Evolutionary conservation across 2,888 invertebrate species (phyloP), one percentile per base, ranked within the genome.

Genomic region (Troides oblongomaculatus): DNA sequence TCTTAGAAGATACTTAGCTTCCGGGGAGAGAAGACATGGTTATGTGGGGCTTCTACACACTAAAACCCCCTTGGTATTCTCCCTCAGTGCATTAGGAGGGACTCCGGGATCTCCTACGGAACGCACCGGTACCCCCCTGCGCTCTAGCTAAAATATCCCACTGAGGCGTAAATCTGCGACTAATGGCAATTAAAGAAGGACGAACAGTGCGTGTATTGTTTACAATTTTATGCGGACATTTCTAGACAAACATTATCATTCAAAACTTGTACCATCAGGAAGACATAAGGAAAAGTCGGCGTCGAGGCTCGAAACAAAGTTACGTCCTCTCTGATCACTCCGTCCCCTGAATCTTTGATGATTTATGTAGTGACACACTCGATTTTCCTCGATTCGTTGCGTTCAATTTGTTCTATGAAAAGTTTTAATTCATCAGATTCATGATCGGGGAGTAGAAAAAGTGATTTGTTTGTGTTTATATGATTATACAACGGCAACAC

Each of bases 221-320:
- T 66, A 70, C 63, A 63, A 63, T 70, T 71, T 66, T 68, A 66
- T 56, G 70, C 75, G 80, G 78, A 79, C 74, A 76, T 75, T 76
- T 75, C 74, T 76, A 74, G 72, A 72, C 23, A 21, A 69, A 69
- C 69, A 78, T 81, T 78, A 76, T 74, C 72, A 80, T 81, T 77
- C 80, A 69, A 72, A 63, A 64, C 63, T 69, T 77, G 81, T 80
- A 75, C 74, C 70, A 66, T 63, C 70, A 86, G 86, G 86, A 86
- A 85, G 83, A 72, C 75, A 84, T 81, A 78, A 89, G 90, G 90
- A 90, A 85, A 87, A 84, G 73, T 46, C 61, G 66, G 68, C 62
- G 67, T 73, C 69, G 75, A 77, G 74, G 78, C 80, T 80, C 74
- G 76, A 75, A 73, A 69, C 73, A 68, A 69, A 73, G 71, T 74